Base-by-base conservation (phyloP, 2,888 invertebrate species). In the Nymphalis polychloros region DNA sequence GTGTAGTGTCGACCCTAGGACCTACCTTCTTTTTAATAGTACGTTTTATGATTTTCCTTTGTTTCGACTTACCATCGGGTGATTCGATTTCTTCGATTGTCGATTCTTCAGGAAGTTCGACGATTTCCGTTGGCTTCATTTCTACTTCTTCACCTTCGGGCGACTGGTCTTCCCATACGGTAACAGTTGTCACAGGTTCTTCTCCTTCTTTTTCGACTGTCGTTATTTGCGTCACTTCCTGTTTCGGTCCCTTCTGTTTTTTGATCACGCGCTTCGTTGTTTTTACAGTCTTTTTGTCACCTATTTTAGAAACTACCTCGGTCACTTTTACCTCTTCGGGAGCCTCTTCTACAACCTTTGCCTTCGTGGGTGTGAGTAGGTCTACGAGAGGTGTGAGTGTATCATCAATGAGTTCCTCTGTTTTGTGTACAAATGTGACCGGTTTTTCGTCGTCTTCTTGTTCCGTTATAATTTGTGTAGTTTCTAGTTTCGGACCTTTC, bases 61-160 rank as follows among this genome's bases (percentile, higher is more conserved):
- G 67, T n/a, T 63, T 75, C 8, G 61, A 27, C 67, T 76, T 75
- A 64, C 74, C 76, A 1, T 73, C 72, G 8, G 68, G 65, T 1
- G 55, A 59, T 47, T 73, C 20, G 0, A 76, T 49, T 35, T 76
- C 74, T 57, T 76, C 72, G 5, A 70, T 19, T 1, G 74, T 82
- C 16, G 71, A 75, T 47, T 77, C 74, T 19, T 79, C 79, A 0
- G 78, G 79, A 0, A 88, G 71, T 64, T 90, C 78, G 0, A 77
- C 8, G 0, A 74, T 68, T 71, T 73, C 27, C 59, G 67, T 20
- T 66, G 78, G 70, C 19, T 78, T 31, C 8, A 74, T 68, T 68
- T 72, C 71, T 76, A 69, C 85, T 75, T 69, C 85, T 75, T 70
- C 5, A 27, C 3, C 85, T 76, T 90, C 87, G 69, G 86, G 74